Evolutionary conservation across 2,888 invertebrate genomes (phyloP).

Genomic region (Rhamnusium bicolor): DNA sequence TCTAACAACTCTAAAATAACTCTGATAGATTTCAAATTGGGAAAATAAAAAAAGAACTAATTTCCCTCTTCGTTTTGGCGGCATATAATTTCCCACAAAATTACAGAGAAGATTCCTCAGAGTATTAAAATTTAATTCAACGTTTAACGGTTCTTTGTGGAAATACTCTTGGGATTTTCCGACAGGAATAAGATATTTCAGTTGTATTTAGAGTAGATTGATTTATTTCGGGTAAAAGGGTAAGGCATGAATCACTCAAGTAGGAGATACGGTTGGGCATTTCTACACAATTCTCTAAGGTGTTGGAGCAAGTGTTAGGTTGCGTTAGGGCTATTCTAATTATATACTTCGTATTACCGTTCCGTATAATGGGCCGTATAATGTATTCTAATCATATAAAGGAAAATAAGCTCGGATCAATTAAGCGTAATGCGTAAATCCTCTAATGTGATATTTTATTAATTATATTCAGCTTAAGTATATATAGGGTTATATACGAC

Average conservation of each 20-base stretch:
- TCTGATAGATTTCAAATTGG: neutral
- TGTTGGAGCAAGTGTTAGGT: constrained; percentile 43
- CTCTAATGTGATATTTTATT: neutral
- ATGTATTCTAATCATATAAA: constrained; percentile 11
- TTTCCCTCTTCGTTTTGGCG: neutral
- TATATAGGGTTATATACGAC: neutral
- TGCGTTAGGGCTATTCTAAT: constrained; percentile 37
- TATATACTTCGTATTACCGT: constrained; percentile 13
- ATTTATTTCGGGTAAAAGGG: constrained; percentile 48
- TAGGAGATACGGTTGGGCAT: constrained; percentile 42
- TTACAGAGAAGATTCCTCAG: constrained; percentile 23
- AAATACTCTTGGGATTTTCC: constrained; percentile 40
- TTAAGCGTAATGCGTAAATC: constrained; percentile 13
- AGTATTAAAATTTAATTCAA: constrained; percentile 33
- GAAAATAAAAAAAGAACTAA: neutral
- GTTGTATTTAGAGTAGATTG: constrained; percentile 52
- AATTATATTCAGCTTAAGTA: neutral
- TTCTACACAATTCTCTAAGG: constrained; percentile 48
- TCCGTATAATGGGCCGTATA: constrained; percentile 17
- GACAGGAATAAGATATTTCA: constrained; percentile 46
- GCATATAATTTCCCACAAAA: constrained; percentile 4
- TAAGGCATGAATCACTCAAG: constrained; percentile 50
- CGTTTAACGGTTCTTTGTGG: constrained; percentile 32
- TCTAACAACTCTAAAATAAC: neutral
- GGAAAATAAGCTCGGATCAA: constrained; percentile 12